A percentile compares a stretch with the other conserved stretches of the same genome.
These are phyloP conservation scores for Acrocyrtus sp. DNA, from an alignment of 2,888 invertebrate species.

Conservation along the genomic window DNA sequence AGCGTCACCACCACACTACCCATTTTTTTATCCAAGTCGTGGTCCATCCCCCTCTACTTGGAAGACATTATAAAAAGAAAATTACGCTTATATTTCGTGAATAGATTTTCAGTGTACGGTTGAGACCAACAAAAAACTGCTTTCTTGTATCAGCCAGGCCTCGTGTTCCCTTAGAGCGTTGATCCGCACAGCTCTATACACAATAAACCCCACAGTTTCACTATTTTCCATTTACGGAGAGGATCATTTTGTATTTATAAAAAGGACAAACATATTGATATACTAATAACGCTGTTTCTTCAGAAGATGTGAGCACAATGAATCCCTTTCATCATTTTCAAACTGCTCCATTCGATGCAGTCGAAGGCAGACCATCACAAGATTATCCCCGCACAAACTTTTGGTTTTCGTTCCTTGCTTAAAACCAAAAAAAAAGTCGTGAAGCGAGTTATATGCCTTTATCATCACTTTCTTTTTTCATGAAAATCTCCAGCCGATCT, in stretches of 20 bases:
- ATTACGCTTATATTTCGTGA: too few relatives aligned
- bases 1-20: neutral
- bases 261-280: slow-evolving; percentile 15
- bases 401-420: too few relatives aligned
- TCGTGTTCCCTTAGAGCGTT: slow-evolving; percentile 21
- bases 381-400: neutral
- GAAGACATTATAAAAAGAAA: too few relatives aligned
- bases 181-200: too few relatives aligned
- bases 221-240: neutral
- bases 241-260: neutral
- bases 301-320: neutral
- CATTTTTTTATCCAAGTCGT: too few relatives aligned
- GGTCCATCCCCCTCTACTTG: too few relatives aligned
- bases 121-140: too few relatives aligned
- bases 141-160: too few relatives aligned
- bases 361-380: too few relatives aligned
- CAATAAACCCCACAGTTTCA: too few relatives aligned
- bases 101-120: too few relatives aligned
- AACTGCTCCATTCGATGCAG: neutral
- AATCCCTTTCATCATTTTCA: slow-evolving; percentile 5
- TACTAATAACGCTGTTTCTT: neutral
- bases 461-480: slow-evolving; percentile 19
- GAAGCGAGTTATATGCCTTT: neutral
- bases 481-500: slow-evolving; percentile 4
- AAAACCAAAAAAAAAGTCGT: too few relatives aligned